These are phyloP conservation scores for Acromyrmex echinatior DNA, from an alignment of 1,140 invertebrate genomes.

Conservation along the genomic window DNA sequence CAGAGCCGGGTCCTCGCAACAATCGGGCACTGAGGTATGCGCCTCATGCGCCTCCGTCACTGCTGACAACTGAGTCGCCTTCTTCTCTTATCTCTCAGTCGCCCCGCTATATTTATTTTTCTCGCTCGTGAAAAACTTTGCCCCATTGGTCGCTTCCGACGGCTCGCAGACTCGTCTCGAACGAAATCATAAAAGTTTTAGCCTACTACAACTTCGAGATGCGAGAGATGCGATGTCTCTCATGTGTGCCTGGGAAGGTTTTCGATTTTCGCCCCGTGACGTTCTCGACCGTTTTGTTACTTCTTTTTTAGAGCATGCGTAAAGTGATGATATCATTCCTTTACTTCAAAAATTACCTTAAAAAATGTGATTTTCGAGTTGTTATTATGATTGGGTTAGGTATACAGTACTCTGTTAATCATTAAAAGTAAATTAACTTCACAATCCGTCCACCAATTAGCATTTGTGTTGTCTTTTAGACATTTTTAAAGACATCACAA, in stretches of 20 bases:
- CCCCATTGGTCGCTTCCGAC: neutral
- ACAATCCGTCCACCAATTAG: no score
- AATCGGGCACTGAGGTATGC: no score
- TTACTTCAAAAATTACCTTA: no score
- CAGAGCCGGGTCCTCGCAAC: no score
- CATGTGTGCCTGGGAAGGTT: slow-evolving; percentile 56
- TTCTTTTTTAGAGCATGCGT: slow-evolving; percentile 33
- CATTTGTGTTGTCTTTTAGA: no score
- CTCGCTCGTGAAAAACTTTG: slow-evolving; percentile 42
- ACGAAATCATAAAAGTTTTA: slow-evolving; percentile 81
- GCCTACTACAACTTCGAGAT: slow-evolving; percentile 71
- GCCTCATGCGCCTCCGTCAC: no score
- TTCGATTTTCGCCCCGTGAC: slow-evolving; percentile 65
- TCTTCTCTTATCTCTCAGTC: slow-evolving; percentile 44
- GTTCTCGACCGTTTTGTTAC: slow-evolving; percentile 52
- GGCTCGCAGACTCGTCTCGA: slow-evolving; percentile 64
- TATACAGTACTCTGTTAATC: no score
- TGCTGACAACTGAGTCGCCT: slow-evolving; percentile 41
- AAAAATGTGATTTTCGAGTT: no score
- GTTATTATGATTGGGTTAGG: no score
- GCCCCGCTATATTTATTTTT: slow-evolving; percentile 70
- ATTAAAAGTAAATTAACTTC: no score
- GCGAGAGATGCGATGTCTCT: slow-evolving; percentile 26
- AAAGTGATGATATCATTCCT: no score
- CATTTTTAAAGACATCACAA: no score